A percentile compares a stretch with the other conserved stretches of the same genome.
These are phyloP conservation scores for Ischnura elegans DNA, from an alignment of 2,888 invertebrate genomes.

Conservation along the genomic window DNA sequence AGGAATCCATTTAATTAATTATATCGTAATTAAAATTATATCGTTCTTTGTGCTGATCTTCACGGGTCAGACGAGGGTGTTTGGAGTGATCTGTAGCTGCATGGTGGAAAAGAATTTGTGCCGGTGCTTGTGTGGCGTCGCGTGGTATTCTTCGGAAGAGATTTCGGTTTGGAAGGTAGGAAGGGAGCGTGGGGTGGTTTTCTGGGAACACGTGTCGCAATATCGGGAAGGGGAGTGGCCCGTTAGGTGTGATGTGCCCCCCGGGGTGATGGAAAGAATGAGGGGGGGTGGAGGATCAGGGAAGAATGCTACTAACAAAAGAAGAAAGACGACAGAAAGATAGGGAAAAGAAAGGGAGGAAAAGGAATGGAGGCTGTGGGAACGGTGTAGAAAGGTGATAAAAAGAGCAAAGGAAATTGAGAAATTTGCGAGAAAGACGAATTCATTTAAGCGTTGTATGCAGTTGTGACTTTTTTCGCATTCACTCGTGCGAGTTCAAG, in stretches of 20 bases:
- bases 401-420: too few relatives aligned
- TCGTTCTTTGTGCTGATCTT: neutral
- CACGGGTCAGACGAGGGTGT: neutral
- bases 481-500: too few relatives aligned
- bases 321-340: neutral
- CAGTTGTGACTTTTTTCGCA: too few relatives aligned
- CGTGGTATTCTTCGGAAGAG: neutral
- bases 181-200: neutral
- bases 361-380: neutral
- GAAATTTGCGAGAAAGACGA: too few relatives aligned
- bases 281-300: neutral
- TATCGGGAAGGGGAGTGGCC: conserved; percentile 28
- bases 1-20: too few relatives aligned
- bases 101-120: neutral
- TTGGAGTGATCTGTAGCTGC: neutral
- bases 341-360: neutral
- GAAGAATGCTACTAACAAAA: neutral
- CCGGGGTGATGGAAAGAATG: neutral
- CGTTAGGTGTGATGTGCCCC: conserved; percentile 20
- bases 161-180: neutral
- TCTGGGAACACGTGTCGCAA: conserved; percentile 33
- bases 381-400: too few relatives aligned
- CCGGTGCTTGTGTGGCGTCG: neutral
- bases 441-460: too few relatives aligned
- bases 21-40: too few relatives aligned